These are phyloP conservation scores for Hecatera dysodea DNA, from an alignment of 2,888 invertebrate genomes.

Conservation along the genomic window DNA sequence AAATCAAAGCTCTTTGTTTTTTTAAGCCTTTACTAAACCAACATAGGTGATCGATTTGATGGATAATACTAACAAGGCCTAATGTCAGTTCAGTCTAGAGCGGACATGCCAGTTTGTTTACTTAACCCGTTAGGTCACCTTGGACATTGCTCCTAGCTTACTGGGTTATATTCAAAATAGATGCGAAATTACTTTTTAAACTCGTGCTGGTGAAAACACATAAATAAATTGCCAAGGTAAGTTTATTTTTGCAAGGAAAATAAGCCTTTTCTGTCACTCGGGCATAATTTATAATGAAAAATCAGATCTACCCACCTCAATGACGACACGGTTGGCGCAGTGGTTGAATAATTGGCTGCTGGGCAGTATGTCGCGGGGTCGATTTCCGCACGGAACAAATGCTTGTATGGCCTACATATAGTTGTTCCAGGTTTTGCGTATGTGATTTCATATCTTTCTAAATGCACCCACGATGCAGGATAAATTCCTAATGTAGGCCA, in stretches of 20 bases:
- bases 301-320: neutral
- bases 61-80: slow-evolving; percentile 29
- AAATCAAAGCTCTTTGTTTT: no score
- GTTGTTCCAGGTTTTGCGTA: no score
- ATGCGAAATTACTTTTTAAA: slow-evolving; percentile 19
- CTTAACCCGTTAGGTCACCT: slow-evolving; percentile 22
- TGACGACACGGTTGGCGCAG: neutral
- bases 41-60: slow-evolving; percentile 7
- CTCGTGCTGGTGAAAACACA: neutral
- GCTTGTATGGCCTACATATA: no score
- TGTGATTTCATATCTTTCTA: no score
- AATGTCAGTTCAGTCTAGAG: slow-evolving; percentile 21
- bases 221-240: neutral
- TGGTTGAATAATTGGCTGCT: no score
- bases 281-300: neutral
- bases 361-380: no score
- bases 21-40: neutral
- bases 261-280: neutral
- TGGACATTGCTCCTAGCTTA: slow-evolving; percentile 5
- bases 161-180: slow-evolving; percentile 34
- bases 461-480: no score
- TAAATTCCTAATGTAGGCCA: no score
- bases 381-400: no score
- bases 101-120: slow-evolving; percentile 37
- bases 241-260: neutral